Conservation (phyloP, 2,113 vertebrate species). For the Aspidoscelis tigris region DNA sequence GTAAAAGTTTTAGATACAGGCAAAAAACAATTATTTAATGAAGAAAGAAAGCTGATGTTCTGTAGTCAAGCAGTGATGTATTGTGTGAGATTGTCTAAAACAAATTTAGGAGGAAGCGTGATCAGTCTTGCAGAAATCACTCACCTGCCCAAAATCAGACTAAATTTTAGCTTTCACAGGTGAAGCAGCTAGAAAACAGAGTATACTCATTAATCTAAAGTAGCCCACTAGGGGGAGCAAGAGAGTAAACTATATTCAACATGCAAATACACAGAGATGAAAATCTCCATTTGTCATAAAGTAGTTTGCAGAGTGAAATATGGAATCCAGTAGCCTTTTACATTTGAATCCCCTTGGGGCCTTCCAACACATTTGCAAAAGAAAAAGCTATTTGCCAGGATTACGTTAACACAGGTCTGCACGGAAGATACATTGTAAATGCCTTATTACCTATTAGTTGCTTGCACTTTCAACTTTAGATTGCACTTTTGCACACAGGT, state of each 20-base stretch:
- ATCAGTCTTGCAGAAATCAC: not conserved
- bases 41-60: not conserved
- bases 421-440: not conserved
- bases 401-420: conserved; percentile 5
- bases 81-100: not conserved
- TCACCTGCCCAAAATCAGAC: not conserved
- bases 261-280: conserved; percentile 59
- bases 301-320: conserved; percentile 60
- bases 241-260: conserved; percentile 73
- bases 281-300: conserved; percentile 62
- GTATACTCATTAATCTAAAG: conserved; percentile 36
- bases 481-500: not conserved
- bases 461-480: not conserved
- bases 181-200: conserved; percentile 29
- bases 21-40: not conserved
- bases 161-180: not conserved
- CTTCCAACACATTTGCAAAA: conserved; percentile 24
- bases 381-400: conserved; percentile 9
- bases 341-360: conserved; percentile 18
- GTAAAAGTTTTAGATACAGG: conserved; percentile 14
- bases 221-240: conserved; percentile 75
- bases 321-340: conserved; percentile 32
- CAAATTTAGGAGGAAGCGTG: not conserved
- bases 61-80: not conserved
- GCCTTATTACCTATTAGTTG: not conserved